Base-by-base conservation (phyloP, 2,797 vertebrate species). In the Galago senegalensis region DNA sequence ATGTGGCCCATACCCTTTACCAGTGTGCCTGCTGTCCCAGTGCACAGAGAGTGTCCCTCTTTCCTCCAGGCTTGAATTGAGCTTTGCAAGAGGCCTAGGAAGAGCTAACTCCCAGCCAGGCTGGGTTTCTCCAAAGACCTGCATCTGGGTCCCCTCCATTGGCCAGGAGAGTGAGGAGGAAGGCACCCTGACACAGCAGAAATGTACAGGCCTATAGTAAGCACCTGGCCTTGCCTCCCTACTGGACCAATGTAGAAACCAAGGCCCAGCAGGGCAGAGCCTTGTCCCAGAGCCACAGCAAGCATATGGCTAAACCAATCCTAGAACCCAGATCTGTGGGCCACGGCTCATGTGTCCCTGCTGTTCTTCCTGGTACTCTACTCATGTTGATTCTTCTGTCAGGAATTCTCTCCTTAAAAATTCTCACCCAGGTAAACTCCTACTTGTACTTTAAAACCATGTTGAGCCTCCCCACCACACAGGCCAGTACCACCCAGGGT, bases 291-390 rank as follows among this genome's bases (percentile, higher is more conserved):
- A 3, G 8, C 58, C 83, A 14, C 43, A 31, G 70, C 83, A 49
- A 82, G 89, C 3, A 16, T 6, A 1, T 31, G 40, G 60, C 61
- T 14, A 63, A 94, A 23, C 77, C 37, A 43, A 75, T 27, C 31
- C n/a, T 56, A 43, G 25, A 72, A 31, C 17, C 23, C 53, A 3
- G 56, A 46, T 34, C 46, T 13, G 5, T 20, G 67, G 83, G 69
- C 60, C 13, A 7, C 1, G n/a, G 37, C 34, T 29, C 13, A 0
- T 5, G 1, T 18, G 21, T 23, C 49, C 40, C 40, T 49, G 79
- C 23, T 61, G 56, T 34, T 75, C 40, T 29, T 43, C 9, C 27
- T 67, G 46, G 14, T 37, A 60, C 49, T 90, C 27, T 5, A 27
- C 3, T 56, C 27, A 7, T 0, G 13, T 10, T 21, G 11, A 43